Base-by-base conservation (phyloP, 2,888 invertebrate species). In the Colostygia pectinataria region DNA sequence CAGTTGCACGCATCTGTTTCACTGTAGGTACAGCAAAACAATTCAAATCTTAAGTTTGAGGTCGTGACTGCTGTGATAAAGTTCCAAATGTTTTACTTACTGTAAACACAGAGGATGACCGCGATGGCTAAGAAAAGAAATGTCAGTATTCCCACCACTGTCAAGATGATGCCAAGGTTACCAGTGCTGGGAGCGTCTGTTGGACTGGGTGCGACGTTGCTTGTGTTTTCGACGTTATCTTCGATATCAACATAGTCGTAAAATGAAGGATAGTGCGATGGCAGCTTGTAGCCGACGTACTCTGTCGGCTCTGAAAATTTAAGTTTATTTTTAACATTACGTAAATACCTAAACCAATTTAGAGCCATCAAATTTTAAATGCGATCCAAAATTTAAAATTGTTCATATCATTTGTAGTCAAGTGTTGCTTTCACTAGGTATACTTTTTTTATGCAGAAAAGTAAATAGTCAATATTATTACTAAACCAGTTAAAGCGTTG, bases 161-260 rank as follows among this genome's bases (percentile, higher is more conserved):
- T 64, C 12, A 80, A 40, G n/a, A 80, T 66, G 5, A 68, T 62
- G 18, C 71, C 71, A 8, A 72, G 41, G 36, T 62, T 72, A 4
- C 69, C 53, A 4, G 68, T 56, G 4, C 66, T 65, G 0, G 83
- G 77, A 0, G 68, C 63, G 0, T 63, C 61, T 0, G 81, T 77
- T 0, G 83, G 80, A 0, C 58, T 49, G 0, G 78, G 75, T 13
- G 57, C 53, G 1, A 56, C 60, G 37, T 55, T 62, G 10, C n/a
- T n/a, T n/a, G 59, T 65, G 2, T 62, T 45, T 24, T 74, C 5
- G n/a, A n/a, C n/a, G 15, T 28, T 28, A 0, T 6, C 75, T 39
- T 53, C 55, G 4, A 68, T 52, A 53, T 88, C 86, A 45, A 71
- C 55, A 62, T 87, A 88, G 60, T 89, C 88, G 62, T 83, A 86